A percentile compares a stretch with the other conserved stretches of the same genome.
phyloP scores from a whole-genome alignment of 2,797 vertebrate species.

The Helicolenus hilgendorfi region DNA sequence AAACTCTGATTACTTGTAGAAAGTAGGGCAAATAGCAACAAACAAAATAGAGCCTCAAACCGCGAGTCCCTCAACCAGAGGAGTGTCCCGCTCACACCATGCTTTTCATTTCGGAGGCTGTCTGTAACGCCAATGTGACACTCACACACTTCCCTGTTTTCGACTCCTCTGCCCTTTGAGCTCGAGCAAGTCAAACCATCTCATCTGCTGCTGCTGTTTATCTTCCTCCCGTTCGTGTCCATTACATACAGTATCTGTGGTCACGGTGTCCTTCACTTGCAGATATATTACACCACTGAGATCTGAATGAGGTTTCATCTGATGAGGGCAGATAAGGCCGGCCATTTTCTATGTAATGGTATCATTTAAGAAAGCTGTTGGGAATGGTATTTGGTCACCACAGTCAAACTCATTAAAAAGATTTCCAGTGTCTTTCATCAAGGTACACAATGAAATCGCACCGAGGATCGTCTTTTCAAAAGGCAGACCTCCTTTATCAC shows the following conservation, averaged over 20 bases:
- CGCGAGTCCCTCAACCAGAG: too few relatives aligned
- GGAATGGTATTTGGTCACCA: conserved; percentile 9
- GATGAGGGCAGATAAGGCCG: neutral
- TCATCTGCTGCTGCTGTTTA: conserved; percentile 3
- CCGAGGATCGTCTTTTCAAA: neutral
- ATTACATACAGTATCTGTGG: neutral
- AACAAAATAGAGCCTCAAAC: neutral
- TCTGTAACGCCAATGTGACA: neutral
- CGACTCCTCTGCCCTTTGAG: neutral
- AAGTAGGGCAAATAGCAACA: neutral
- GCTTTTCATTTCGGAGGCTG: too few relatives aligned
- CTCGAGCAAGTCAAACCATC: neutral
- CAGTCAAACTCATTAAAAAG: conserved; percentile 15
- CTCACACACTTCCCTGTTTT: neutral
- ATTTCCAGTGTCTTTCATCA: conserved; percentile 2
- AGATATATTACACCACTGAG: neutral
- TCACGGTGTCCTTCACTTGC: conserved; percentile 20
- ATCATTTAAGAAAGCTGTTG: neutral
- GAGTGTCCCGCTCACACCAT: too few relatives aligned
- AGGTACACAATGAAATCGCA: neutral
- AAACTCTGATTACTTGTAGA: neutral
- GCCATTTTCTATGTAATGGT: neutral
- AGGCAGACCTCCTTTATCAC: conserved; percentile 15
- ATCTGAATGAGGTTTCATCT: conserved; percentile 20
- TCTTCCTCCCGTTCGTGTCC: neutral